Evolutionary conservation across 2,113 vertebrate genomes (phyloP), one percentile per base, ranked within the genome.

Genomic region (Nestor notabilis): DNA sequence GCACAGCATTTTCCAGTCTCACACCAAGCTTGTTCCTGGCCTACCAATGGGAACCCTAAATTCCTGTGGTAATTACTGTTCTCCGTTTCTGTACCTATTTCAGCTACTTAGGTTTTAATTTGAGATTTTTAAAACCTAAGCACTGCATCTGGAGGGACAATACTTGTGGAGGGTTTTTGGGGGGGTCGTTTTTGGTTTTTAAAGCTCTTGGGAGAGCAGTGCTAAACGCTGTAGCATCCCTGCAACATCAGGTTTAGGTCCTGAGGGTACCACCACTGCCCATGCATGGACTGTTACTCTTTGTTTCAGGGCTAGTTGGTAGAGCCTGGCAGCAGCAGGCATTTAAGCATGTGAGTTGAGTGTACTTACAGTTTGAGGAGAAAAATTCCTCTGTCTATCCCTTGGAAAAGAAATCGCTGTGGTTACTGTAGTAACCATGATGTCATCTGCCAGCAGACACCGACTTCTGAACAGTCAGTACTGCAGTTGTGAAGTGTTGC

Each of bases 351-450:
- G 12, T 21, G 23, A 87, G 43, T 2, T 58, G 50, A 85, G 35
- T 44, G 50, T 20, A 28, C 50, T 70, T 75, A 43, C 1, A 79
- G 75, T 68, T 52, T 44, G 56, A 91, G 39, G 52, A 23, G 5
- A 79, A 63, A 94, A 68, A 7, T 4, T 70, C 39, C 60, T 77
- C 76, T 65, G 55, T 47, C 55, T 86, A 25, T 35, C 44, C 47
- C 33, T 87, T 14, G 13, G 76, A 46, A 68, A 92, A 91, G 71
- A 52, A 90, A 52, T 63, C 1, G 3, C n/a, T 1, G 18, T 43
- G 90, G 89, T 92, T 95, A 75, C 93, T 95, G 94, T 52, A 91
- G 89, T 91, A 91, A 94, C 93, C 13, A 0, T 66, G 78, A 71
- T 77, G 55, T 87, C 89, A 75, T 87, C 87, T 53, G 60, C 37